Conservation (phyloP, 2,113 vertebrate species). For the Halcyon senegalensis region DNA sequence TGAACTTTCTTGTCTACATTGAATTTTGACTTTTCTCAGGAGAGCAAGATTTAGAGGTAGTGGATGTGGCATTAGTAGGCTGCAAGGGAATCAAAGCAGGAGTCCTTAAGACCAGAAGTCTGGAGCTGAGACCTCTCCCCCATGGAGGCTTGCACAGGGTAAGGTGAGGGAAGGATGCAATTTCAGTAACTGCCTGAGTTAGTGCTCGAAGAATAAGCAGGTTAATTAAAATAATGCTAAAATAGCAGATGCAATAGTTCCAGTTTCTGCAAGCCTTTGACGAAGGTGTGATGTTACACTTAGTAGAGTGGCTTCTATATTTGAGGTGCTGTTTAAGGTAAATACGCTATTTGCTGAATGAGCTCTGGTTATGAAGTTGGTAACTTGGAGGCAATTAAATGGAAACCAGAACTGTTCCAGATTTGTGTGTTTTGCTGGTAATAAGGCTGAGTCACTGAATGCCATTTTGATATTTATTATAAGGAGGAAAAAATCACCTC, state of each 20-base stretch:
- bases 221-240: not conserved
- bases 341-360: not conserved
- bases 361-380: not conserved
- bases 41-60: not conserved
- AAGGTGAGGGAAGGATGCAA: not conserved
- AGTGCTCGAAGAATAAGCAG: not conserved
- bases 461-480: not conserved
- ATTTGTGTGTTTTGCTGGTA: not conserved
- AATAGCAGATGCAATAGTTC: not conserved
- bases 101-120: not conserved
- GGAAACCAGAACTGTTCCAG: not conserved
- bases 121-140: not conserved
- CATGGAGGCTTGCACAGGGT: rapidly evolving
- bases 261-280: not conserved
- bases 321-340: not conserved
- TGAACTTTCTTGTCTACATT: not conserved
- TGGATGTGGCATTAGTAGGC: not conserved
- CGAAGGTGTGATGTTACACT: not conserved
- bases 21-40: not conserved
- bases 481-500: not conserved
- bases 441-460: not conserved
- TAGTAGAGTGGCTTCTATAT: not conserved
- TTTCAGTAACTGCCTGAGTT: not conserved
- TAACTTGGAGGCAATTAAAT: not conserved
- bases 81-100: not conserved